These are phyloP conservation scores for Drosophila nigricruria DNA, from an alignment of 2,888 invertebrate genomes.

Conservation along the genomic window DNA sequence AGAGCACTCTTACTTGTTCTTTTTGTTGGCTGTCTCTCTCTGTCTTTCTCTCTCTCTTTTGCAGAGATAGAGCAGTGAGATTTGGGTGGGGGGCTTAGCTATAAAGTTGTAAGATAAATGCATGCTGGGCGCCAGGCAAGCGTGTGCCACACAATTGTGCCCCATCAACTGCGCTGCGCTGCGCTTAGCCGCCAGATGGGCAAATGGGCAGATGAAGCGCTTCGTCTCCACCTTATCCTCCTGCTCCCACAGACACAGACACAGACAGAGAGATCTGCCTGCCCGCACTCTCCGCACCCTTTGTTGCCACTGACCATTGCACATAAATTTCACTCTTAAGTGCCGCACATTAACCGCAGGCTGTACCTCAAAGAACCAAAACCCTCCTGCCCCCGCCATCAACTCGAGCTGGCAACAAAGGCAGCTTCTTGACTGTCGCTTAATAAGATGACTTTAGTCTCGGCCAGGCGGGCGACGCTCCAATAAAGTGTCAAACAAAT, in stretches of 20 bases:
- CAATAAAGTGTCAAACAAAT: conserved; percentile 80
- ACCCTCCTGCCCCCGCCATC: not conserved
- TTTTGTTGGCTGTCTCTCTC: conserved; percentile 17
- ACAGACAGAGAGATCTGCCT: not conserved
- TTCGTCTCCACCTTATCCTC: not conserved
- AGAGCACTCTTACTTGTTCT: no score
- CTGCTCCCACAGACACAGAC: not conserved
- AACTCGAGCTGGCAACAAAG: conserved; percentile 19
- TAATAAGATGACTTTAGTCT: conserved; percentile 43
- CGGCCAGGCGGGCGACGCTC: conserved; percentile 13
- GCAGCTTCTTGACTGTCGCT: conserved; percentile 45
- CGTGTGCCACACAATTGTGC: conserved; percentile 41
- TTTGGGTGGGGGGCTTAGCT: not conserved
- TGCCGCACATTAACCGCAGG: conserved; percentile 64
- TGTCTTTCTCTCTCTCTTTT: not conserved
- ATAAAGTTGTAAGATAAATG: conserved; percentile 59
- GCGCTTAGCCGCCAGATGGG: conserved; percentile 40
- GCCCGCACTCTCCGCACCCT: not conserved
- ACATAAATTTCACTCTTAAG: conserved; percentile 65
- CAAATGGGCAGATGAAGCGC: conserved; percentile 16
- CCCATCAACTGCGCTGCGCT: conserved; percentile 38
- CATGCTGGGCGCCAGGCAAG: conserved; percentile 28
- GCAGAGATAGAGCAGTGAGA: not conserved
- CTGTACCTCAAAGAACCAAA: conserved; percentile 21
- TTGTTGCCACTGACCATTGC: conserved; percentile 46